phyloP scores from a whole-genome alignment of 1,140 invertebrate genomes.

The Bombus difficillimus region DNA sequence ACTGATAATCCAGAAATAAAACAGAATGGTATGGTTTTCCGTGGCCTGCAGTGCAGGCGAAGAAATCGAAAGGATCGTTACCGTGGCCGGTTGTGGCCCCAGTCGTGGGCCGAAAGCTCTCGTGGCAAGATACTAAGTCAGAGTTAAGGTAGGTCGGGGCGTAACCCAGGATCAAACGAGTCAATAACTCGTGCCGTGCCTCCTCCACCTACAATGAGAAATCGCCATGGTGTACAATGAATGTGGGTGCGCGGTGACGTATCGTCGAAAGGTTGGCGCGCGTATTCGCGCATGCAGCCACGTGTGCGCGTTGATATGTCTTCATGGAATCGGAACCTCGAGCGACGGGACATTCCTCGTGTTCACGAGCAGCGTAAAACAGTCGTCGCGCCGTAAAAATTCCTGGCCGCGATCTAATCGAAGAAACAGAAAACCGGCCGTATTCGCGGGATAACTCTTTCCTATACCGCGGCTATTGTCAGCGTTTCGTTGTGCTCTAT shows the following conservation, averaged over 20 bases:
- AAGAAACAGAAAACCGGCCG: slow-evolving; percentile 7
- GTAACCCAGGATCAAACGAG: slow-evolving; percentile 80
- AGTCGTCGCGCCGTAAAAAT: slow-evolving; percentile 45
- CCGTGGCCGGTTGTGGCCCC: background rate
- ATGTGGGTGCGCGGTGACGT: slow-evolving; percentile 71
- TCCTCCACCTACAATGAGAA: slow-evolving; percentile 77
- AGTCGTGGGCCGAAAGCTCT: slow-evolving; percentile 60
- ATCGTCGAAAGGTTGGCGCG: slow-evolving; percentile 60
- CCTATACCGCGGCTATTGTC: background rate
- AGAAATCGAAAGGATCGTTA: slow-evolving; percentile 46
- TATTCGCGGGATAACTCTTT: background rate
- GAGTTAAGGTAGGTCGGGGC: slow-evolving; percentile 79
- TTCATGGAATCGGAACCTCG: slow-evolving; percentile 73
- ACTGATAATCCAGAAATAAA: background rate
- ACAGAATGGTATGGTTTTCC: background rate
- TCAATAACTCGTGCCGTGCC: slow-evolving; percentile 77
- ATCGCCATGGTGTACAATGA: slow-evolving; percentile 73
- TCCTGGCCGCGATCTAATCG: slow-evolving; percentile 37
- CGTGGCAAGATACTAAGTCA: slow-evolving; percentile 75
- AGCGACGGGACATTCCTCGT: slow-evolving; percentile 56
- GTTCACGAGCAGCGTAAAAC: slow-evolving; percentile 56
- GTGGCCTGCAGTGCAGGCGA: slow-evolving; percentile 7
- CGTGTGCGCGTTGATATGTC: slow-evolving; percentile 71
- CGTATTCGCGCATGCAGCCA: slow-evolving; percentile 35
- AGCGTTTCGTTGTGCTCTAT: background rate